A percentile compares a stretch with the other conserved stretches of the same genome.
Evolutionary conservation across 2,888 invertebrate genomes (phyloP).

Genomic region (Cephus pygmeus): DNA sequence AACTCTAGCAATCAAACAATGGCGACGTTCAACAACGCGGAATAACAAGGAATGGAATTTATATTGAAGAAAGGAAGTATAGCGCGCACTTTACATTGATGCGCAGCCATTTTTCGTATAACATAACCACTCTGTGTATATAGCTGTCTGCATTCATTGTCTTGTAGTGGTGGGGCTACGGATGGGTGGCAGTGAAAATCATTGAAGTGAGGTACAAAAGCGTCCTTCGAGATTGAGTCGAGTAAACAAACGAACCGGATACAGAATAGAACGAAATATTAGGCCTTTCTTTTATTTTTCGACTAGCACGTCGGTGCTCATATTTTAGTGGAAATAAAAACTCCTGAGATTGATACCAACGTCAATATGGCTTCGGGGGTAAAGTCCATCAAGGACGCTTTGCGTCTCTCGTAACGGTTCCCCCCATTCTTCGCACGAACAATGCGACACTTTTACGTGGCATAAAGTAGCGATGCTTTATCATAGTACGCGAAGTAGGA

Average conservation of each 20-base stretch:
- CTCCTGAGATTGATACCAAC: not conserved
- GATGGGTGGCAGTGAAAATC: not conserved
- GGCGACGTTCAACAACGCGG: not conserved
- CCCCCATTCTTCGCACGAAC: not conserved
- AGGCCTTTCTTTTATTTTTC: not conserved
- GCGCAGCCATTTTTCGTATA: not conserved
- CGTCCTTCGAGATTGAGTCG: not conserved
- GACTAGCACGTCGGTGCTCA: not conserved
- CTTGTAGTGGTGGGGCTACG: not conserved
- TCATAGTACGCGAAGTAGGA: not conserved
- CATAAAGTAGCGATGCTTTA: not conserved
- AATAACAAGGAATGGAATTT: not conserved
- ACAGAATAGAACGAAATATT: not conserved
- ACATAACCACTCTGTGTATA: not conserved
- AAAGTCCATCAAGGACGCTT: not conserved
- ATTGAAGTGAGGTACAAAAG: too few species aligned
- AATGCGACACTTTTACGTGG: not conserved
- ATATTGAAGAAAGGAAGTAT: not conserved
- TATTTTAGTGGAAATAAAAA: not conserved
- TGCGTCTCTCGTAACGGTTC: not conserved
- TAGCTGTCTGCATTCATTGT: not conserved
- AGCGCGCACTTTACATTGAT: not conserved
- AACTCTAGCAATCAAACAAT: not conserved
- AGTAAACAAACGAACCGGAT: not conserved
- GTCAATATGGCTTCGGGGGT: not conserved